Percentiles rank a stretch among this genome's conserved stretches.
Evolutionary conservation across 1,140 invertebrate species (phyloP).

Genomic region (Calosoma granatense): DNA sequence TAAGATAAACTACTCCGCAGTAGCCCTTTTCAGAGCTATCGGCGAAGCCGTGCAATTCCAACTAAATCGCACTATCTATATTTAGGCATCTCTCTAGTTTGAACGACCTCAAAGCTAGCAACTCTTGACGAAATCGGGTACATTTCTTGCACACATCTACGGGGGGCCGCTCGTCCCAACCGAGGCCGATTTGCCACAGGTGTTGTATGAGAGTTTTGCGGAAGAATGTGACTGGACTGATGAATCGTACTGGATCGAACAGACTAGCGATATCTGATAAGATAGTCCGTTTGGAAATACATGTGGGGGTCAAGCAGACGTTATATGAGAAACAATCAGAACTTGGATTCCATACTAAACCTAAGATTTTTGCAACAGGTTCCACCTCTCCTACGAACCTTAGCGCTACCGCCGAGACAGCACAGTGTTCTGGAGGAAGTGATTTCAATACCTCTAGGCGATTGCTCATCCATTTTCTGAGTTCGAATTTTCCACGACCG

Average conservation of each 20-base stretch:
- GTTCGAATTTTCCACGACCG: no score
- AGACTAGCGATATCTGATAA: background rate
- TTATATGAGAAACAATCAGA: background rate
- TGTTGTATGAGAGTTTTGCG: no score
- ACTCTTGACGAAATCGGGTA: background rate
- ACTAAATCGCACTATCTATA: background rate
- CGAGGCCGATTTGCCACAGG: no score
- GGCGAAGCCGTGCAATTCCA: constrained; percentile 20
- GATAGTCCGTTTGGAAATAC: background rate
- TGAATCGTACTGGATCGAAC: background rate
- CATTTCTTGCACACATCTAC: background rate
- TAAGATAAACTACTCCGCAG: constrained; percentile 20
- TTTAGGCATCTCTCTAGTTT: background rate
- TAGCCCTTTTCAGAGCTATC: constrained; percentile 23
- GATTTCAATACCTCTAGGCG: no score
- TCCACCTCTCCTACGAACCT: no score
- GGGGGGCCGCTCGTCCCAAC: no score
- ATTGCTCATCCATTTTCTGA: no score
- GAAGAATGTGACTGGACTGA: background rate
- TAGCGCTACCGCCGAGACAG: no score
- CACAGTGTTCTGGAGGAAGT: no score
- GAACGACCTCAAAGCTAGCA: background rate
- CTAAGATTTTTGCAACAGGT: background rate
- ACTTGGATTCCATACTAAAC: background rate
- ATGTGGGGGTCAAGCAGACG: background rate